Evolutionary conservation across 2,797 vertebrate genomes (phyloP).

Genomic region (Rallus crepitans): DNA sequence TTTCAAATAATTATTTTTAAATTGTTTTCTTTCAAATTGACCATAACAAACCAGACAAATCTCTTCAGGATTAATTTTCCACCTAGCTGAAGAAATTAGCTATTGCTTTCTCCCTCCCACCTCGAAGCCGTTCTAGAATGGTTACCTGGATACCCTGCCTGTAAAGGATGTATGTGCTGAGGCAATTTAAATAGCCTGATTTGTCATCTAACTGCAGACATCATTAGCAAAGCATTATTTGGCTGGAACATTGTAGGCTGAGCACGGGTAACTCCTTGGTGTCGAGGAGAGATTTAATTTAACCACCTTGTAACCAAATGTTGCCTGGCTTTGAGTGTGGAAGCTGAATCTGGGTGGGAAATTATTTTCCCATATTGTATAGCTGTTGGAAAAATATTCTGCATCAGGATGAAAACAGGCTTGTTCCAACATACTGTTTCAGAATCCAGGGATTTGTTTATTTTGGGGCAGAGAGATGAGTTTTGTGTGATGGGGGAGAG

Average conservation of each 20-base stretch:
- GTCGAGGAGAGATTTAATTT: constrained; percentile 27
- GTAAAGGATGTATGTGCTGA: constrained; percentile 12
- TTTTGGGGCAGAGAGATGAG: background rate
- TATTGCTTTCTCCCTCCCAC: constrained; percentile 36
- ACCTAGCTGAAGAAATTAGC: constrained; percentile 42
- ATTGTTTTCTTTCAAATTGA: constrained; percentile 37
- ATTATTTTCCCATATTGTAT: background rate
- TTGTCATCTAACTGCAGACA: constrained; percentile 62
- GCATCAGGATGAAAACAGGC: background rate
- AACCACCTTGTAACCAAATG: constrained; percentile 27
- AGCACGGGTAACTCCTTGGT: background rate
- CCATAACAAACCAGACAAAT: constrained; percentile 1
- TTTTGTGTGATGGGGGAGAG: background rate
- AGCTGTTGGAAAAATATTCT: background rate
- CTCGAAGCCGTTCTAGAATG: background rate
- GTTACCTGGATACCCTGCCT: constrained; percentile 68
- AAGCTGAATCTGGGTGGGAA: background rate
- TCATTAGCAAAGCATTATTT: constrained; percentile 51
- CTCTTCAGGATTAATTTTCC: constrained; percentile 52
- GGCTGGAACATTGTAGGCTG: constrained; percentile 40
- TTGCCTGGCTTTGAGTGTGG: background rate
- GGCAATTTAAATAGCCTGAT: constrained; percentile 52
- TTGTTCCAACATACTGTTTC: background rate
- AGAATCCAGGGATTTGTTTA: background rate
- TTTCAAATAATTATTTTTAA: background rate